These are phyloP conservation scores for Hylaea fasciaria DNA, from an alignment of 2,888 invertebrate species.

Conservation along the genomic window DNA sequence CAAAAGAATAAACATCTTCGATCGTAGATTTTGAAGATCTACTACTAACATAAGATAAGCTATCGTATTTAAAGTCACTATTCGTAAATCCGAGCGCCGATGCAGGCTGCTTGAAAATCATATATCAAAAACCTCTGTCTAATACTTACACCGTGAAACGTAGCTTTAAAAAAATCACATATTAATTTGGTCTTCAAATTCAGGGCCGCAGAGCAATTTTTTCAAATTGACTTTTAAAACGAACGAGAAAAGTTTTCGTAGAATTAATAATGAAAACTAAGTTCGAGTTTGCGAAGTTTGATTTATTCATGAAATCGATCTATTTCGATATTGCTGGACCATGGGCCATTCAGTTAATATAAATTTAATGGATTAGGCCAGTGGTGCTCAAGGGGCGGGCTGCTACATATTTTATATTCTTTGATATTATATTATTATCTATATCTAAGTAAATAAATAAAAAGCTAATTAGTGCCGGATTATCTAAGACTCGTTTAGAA, in stretches of 20 bases:
- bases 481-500: no score
- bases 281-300: conserved; percentile 18
- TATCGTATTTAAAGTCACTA: no score
- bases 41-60: no score
- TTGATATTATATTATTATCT: neutral
- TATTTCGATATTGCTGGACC: conserved; percentile 26
- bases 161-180: conserved; percentile 19
- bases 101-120: no score
- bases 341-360: conserved; percentile 12
- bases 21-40: no score
- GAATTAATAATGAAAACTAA: conserved; percentile 30
- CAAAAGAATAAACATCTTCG: no score
- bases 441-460: no score
- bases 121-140: neutral
- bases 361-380: conserved; percentile 22
- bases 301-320: conserved; percentile 31
- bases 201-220: conserved; percentile 24
- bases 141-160: conserved; percentile 8
- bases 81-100: no score
- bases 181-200: conserved; percentile 23
- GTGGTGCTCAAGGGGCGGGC: conserved; percentile 1
- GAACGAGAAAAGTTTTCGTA: conserved; percentile 27
- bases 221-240: conserved; percentile 25
- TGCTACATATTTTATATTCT: neutral
- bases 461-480: no score